Evolutionary conservation across 53 echinoderm and acorn worm species (phyloP), one percentile per base, ranked within the genome.

Genomic region (Holothuria leucospilota): DNA sequence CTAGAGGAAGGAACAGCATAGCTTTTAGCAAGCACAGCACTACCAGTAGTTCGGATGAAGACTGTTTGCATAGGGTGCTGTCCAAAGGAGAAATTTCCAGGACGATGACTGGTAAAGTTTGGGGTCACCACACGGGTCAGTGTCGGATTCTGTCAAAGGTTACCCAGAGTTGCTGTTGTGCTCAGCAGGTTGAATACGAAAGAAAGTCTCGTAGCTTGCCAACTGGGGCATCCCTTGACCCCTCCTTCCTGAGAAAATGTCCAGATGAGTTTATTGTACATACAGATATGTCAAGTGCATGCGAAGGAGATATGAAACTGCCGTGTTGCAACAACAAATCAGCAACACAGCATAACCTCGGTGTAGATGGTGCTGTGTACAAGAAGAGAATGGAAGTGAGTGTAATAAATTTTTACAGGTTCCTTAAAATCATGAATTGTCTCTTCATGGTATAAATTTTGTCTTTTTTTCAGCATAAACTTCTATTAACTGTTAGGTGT

Each of bases 361-460:
- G 84, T 39, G 94, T 99, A 13, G 95, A 95, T 78, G 99, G 99
- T 60, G 83, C 92, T 9, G 90, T 93, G 15, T 99, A 95, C 86
- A 99, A 99, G 68, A 87, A 95, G 52, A 92, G 99, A 85, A 92
- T 99, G 86, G 95, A 95, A 92, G 99, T 99, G 23, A 85, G 91
- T 67, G 16, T 10, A 53, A 20, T 41, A 21, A 12, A 63, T 13
- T 83, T 51, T 52, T 9, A 56, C 56, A 16, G 15, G 8, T 2
- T 46, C 46, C 46, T 46, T 46, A 46, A 46, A 46, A 46, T 34
- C 34, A 46, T 46, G 46, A 46, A 46, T 11, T 46, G 46, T 46
- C 46, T 2, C 11, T 46, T 46, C 8, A 9, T 46, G 0, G 3
- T 11, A 7, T 11, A 7, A 9, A 2, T 5, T 46, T 46, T 46